Conservation (phyloP, 2,113 vertebrate species). For the Bos indicus region DNA sequence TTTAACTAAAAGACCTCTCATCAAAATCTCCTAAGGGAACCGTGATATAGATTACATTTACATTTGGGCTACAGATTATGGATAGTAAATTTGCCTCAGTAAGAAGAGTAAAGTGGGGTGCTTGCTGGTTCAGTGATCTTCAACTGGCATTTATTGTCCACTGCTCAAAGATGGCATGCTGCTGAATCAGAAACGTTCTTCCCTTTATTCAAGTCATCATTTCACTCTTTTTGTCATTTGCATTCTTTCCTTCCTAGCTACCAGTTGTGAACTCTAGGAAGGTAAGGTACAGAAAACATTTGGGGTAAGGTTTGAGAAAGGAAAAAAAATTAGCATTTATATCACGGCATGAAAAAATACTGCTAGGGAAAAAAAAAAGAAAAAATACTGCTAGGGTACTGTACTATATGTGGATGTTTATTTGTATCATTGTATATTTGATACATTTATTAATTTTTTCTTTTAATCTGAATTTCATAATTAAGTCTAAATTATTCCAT, state of each 20-base stretch:
- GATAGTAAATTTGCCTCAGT: neutral
- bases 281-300: neutral
- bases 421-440: constrained; percentile 1
- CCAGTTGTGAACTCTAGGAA: neutral
- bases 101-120: neutral
- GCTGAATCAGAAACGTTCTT: neutral
- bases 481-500: constrained; percentile 5
- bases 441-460: neutral
- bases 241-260: neutral
- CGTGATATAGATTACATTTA: neutral
- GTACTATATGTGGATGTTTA: neutral
- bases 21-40: neutral
- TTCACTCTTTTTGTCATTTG: constrained; percentile 13
- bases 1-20: neutral
- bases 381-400: neutral
- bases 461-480: constrained; percentile 3
- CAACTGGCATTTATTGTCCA: neutral
- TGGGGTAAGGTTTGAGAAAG: neutral
- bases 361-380: neutral
- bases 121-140: neutral
- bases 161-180: neutral
- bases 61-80: neutral
- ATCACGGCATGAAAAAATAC: neutral
- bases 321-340: neutral
- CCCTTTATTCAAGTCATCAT: neutral